Evolutionary conservation across 2,797 vertebrate species (phyloP).

Genomic region (Acipenser transmontanus): DNA sequence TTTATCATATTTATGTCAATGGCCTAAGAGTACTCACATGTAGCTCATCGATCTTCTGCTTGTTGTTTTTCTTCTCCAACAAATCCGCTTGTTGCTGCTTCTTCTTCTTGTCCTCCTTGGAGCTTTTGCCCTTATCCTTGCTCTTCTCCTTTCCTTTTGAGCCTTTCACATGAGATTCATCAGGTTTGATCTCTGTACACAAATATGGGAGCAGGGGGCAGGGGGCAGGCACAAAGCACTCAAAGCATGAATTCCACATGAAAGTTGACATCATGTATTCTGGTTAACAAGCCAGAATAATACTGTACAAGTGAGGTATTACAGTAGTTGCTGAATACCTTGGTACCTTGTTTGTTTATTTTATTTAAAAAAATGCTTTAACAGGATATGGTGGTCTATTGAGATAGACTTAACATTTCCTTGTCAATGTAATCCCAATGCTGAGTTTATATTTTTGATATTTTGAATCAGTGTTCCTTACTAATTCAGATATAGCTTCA

Average conservation of each 20-base stretch:
- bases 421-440: background rate
- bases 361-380: background rate
- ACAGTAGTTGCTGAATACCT: no score
- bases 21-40: constrained; percentile 60
- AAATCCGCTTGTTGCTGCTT: constrained; percentile 49
- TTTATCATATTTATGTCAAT: no score
- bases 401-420: no score
- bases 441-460: background rate
- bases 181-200: constrained; percentile 66
- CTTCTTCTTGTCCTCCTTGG: constrained; percentile 77
- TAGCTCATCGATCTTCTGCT: constrained; percentile 80
- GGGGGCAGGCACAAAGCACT: constrained; percentile 35
- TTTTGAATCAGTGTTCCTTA: no score
- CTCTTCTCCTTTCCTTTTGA: constrained; percentile 64
- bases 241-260: constrained; percentile 46
- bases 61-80: constrained; percentile 61
- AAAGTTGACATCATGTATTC: constrained; percentile 47
- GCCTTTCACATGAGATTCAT: constrained; percentile 72
- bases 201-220: constrained; percentile 25
- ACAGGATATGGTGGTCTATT: background rate
- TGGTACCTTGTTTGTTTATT: background rate
- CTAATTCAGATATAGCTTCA: no score
- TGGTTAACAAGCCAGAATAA: constrained; percentile 12
- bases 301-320: constrained; percentile 18
- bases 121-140: constrained; percentile 69